These are phyloP conservation scores for Pachyrhynchus sulphureomaculatus DNA, from an alignment of 1,140 invertebrate species.

Conservation along the genomic window DNA sequence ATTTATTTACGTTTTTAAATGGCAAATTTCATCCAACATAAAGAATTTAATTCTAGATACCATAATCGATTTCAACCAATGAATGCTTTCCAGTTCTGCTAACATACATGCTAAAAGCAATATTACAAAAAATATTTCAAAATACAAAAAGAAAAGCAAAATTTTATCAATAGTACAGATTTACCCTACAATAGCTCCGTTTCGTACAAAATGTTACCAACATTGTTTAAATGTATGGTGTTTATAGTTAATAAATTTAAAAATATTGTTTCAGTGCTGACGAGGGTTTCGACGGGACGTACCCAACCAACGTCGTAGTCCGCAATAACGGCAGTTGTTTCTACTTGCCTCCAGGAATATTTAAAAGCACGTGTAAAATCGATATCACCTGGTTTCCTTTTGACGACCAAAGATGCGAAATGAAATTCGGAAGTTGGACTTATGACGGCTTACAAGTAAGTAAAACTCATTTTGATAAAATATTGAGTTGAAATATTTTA, in stretches of 20 bases:
- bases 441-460: slow-evolving; percentile 89
- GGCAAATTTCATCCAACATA: no score
- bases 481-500: neutral
- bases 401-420: slow-evolving; percentile 95
- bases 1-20: no score
- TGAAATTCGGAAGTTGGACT: slow-evolving; percentile 96
- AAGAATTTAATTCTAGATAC: no score
- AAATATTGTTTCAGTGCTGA: slow-evolving; percentile 77
- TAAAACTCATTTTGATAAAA: neutral
- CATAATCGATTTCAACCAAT: no score
- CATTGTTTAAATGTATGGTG: slow-evolving; percentile 19
- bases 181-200: no score
- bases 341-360: slow-evolving; percentile 97
- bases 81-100: no score
- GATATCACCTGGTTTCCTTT: slow-evolving; percentile 99
- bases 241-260: slow-evolving; percentile 12
- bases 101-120: no score
- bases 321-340: slow-evolving; percentile 92
- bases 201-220: slow-evolving; percentile 9
- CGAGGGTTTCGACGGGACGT: slow-evolving; percentile 96
- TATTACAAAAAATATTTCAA: no score
- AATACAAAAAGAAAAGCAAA: no score
- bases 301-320: slow-evolving; percentile 96
- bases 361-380: slow-evolving; percentile 98
- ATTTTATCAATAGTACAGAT: no score